Percentiles rank a stretch among this genome's conserved stretches.
Evolutionary conservation across 2,888 invertebrate genomes (phyloP).

Genomic region (Ophonus ardosiacus): DNA sequence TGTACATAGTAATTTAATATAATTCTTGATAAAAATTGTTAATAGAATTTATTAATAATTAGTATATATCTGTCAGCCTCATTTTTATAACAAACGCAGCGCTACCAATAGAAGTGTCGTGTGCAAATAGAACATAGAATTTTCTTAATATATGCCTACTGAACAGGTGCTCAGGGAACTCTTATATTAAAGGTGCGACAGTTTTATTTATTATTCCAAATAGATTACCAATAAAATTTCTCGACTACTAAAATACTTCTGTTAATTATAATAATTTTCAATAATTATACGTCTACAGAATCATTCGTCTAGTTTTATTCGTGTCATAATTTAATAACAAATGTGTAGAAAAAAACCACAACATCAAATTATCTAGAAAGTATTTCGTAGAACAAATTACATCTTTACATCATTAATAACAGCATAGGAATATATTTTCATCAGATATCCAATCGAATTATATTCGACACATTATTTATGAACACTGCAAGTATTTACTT

Average conservation of each 20-base stretch:
- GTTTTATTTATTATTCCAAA: too few species aligned
- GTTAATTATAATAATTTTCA: background rate
- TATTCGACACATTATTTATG: background rate
- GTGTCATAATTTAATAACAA: conserved; percentile 5
- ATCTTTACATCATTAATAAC: background rate
- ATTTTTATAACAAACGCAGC: too few species aligned
- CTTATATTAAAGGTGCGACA: too few species aligned
- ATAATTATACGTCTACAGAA: background rate
- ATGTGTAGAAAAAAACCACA: background rate
- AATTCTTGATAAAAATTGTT: too few species aligned
- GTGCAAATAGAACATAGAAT: too few species aligned
- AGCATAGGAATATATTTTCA: background rate
- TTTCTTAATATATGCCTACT: too few species aligned
- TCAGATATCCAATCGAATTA: background rate
- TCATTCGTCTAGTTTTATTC: background rate
- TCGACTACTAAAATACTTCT: background rate
- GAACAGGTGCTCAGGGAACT: too few species aligned
- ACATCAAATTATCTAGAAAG: conserved; percentile 1
- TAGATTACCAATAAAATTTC: background rate
- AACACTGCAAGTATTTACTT: background rate
- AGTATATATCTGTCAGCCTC: too few species aligned
- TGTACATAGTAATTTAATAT: too few species aligned
- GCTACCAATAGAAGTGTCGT: too few species aligned
- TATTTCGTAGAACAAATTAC: background rate
- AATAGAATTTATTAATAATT: too few species aligned